phyloP scores from a whole-genome alignment of 1,140 invertebrate genomes.

The Drosophila truncata region DNA sequence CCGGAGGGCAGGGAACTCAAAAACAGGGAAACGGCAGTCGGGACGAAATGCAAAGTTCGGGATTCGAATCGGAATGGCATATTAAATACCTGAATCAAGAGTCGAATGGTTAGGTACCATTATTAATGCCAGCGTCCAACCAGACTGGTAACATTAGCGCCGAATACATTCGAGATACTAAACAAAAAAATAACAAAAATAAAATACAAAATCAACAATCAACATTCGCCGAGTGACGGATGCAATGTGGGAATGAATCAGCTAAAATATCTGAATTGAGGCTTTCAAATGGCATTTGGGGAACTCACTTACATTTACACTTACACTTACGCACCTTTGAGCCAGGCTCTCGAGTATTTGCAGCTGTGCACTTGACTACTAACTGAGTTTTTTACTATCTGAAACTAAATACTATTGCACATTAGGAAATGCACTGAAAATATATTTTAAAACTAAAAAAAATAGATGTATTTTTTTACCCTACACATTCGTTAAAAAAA shows the following conservation, averaged over 20 bases:
- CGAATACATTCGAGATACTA: not conserved
- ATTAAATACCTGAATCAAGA: conserved; percentile 41
- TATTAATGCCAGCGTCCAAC: conserved; percentile 25
- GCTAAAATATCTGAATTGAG: conserved; percentile 39
- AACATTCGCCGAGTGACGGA: conserved; percentile 9
- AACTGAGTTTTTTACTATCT: conserved; percentile 26
- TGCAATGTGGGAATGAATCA: conserved; percentile 50
- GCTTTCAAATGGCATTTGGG: conserved; percentile 49
- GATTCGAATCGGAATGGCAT: conserved; percentile 29
- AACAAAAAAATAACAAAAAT: not conserved
- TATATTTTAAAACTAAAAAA: accelerated
- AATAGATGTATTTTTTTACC: no score
- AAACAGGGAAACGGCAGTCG: conserved; percentile 14
- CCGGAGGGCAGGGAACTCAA: conserved; percentile 12
- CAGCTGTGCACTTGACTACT: conserved; percentile 77
- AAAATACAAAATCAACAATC: conserved; percentile 8
- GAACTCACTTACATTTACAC: conserved; percentile 48
- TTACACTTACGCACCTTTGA: conserved; percentile 51
- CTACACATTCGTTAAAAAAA: no score
- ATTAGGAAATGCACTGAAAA: not conserved
- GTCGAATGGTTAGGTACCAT: conserved; percentile 21
- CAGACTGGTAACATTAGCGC: conserved; percentile 17
- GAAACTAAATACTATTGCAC: conserved; percentile 18
- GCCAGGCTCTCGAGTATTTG: conserved; percentile 36
- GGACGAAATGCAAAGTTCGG: conserved; percentile 18